Conservation (phyloP, 2,888 invertebrate species). For the Agapetus fuscipes region DNA sequence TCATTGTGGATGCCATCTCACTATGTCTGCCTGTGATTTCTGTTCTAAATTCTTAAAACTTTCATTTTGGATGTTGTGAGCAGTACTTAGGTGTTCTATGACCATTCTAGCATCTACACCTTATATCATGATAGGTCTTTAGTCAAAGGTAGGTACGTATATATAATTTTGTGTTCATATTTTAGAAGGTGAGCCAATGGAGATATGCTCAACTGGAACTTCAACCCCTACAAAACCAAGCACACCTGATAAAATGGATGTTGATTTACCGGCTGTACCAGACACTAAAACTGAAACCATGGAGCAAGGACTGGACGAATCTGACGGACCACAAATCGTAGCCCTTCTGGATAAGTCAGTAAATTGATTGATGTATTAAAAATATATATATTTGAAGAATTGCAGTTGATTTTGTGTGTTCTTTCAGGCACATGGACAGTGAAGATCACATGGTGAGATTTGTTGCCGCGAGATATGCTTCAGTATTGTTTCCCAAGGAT, state of each 20-base stretch:
- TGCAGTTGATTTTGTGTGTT: background rate
- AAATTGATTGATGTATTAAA: too few relatives aligned
- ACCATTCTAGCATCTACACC: too few relatives aligned
- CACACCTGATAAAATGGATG: conserved; percentile 28
- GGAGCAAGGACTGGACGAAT: conserved; percentile 31
- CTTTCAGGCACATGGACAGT: conserved; percentile 58
- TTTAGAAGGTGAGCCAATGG: conserved; percentile 27
- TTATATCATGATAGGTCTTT: too few relatives aligned
- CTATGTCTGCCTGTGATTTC: too few relatives aligned
- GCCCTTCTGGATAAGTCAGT: conserved; percentile 40
- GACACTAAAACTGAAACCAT: conserved; percentile 20
- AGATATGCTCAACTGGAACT: conserved; percentile 13
- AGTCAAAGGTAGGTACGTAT: too few relatives aligned
- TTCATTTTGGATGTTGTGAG: too few relatives aligned
- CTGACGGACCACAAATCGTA: conserved; percentile 37
- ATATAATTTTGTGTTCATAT: conserved; percentile 6
- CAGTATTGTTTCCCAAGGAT: conserved; percentile 70
- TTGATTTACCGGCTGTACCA: conserved; percentile 23
- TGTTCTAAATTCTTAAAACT: too few relatives aligned
- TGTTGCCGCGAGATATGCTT: conserved; percentile 73
- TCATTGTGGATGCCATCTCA: too few relatives aligned
- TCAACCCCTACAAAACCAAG: background rate
- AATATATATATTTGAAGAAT: too few relatives aligned
- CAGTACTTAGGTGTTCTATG: too few relatives aligned
- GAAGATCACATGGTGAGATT: conserved; percentile 72